Base-by-base conservation (phyloP, 2,113 vertebrate genomes). In the Agapornis roseicollis region DNA sequence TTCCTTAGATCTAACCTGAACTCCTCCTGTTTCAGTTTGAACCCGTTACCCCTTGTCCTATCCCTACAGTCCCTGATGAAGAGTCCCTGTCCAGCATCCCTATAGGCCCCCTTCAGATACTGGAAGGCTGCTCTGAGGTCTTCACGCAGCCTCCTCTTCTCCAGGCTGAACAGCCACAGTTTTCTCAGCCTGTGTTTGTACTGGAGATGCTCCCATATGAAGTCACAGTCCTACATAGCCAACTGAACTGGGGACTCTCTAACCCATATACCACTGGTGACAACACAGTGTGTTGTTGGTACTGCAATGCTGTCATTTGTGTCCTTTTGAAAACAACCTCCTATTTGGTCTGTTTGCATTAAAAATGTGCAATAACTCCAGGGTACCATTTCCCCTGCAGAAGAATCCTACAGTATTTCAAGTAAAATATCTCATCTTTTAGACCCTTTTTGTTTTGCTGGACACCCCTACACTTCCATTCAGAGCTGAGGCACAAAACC, bases 401-500 rank as follows among this genome's bases (percentile, higher is more conserved):
- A 93, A 87, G 55, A 49, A 80, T 70, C 80, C 70, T 84, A 56
- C 58, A 56, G 60, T 68, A 92, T 95, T 97, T 90, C 94, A 95
- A 86, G 96, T 97, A 96, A 95, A 96, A 94, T 8, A 78, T 73
- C 39, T 90, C 60, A 60, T 80, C 66, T 95, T 55, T 55, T 20
- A 80, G 77, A 44, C 61, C 31, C 80, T 42, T 50, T 17, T 19
- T 93, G 81, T 64, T 23, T n/a, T n/a, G 33, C 82, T 64, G 35
- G 90, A 94, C 84, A 88, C 77, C 76, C 81, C 89, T 86, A 88
- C 44, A 81, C 89, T 66, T 97, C 88, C 85, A 89, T 89, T 94
- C 95, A 93, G 84, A 96, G 94, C 70, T 42, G 1, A 97, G 92
- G 90, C 90, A 31, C 98, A 98, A 98, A 98, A 98, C 97, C 96